These are phyloP conservation scores for Drosophila flavopinicola DNA, from an alignment of 2,888 invertebrate species.

Conservation along the genomic window DNA sequence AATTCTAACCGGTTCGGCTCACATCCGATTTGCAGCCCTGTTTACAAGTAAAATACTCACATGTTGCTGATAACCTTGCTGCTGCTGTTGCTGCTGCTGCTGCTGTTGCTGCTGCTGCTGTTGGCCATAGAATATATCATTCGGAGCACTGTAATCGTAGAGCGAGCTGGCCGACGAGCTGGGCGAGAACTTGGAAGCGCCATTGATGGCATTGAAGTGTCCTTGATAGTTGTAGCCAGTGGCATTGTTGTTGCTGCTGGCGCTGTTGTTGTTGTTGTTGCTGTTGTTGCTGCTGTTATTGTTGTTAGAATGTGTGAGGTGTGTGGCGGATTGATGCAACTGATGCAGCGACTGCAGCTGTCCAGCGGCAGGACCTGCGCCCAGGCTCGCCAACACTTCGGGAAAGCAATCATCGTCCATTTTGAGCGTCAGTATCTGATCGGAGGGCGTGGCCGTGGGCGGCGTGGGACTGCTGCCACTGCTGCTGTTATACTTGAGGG, in stretches of 20 bases:
- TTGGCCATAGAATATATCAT: constrained; percentile 63
- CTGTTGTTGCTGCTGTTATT: constrained; percentile 2
- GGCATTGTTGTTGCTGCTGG: constrained; percentile 54
- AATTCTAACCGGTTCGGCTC: too few species aligned
- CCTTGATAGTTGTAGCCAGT: constrained; percentile 79
- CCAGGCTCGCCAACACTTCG: constrained; percentile 62
- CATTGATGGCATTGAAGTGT: constrained; percentile 84
- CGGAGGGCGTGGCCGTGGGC: constrained; percentile 62
- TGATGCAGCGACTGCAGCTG: constrained; percentile 53
- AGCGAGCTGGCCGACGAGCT: constrained; percentile 78
- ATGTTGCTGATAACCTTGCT: constrained; percentile 76
- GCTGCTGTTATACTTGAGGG: constrained; percentile 88
- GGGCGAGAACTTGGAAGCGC: constrained; percentile 73
- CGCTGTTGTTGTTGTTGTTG: constrained; percentile 39
- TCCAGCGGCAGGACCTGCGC: constrained; percentile 53
- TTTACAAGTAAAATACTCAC: too few species aligned
- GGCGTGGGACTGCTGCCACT: constrained; percentile 62
- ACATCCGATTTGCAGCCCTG: too few species aligned
- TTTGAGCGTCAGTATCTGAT: constrained; percentile 87
- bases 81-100: constrained; percentile 70
- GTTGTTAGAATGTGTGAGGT: constrained; percentile 38
- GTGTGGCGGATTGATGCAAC: constrained; percentile 43
- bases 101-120: constrained; percentile 67
- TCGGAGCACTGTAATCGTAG: constrained; percentile 84
- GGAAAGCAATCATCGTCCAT: constrained; percentile 95